phyloP scores from a whole-genome alignment of 2,888 invertebrate genomes.

The Scaptomyza polygonia region DNA sequence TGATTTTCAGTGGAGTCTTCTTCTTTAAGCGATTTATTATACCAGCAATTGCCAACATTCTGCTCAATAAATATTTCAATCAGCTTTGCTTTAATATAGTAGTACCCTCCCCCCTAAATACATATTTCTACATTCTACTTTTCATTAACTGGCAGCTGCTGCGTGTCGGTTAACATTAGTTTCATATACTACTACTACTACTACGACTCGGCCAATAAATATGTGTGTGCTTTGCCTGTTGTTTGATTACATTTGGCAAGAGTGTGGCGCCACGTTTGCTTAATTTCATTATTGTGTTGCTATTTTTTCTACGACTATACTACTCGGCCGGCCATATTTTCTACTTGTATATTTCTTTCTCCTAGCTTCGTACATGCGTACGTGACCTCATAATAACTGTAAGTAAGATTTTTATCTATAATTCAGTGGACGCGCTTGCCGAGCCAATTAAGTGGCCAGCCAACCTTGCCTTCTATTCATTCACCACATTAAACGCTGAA shows the following conservation, averaged over 20 bases:
- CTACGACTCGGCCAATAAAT: conserved; percentile 66
- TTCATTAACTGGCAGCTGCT: conserved; percentile 35
- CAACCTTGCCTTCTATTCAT: not conserved
- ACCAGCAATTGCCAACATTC: conserved; percentile 6
- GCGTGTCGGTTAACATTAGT: conserved; percentile 69
- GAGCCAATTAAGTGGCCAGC: conserved; percentile 42
- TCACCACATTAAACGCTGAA: no score
- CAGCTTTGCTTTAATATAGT: conserved; percentile 26
- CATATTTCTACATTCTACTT: not conserved
- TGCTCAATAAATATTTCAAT: conserved; percentile 26
- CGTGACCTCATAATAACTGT: conserved; percentile 75
- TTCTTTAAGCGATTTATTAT: conserved; percentile 21
- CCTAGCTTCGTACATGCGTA: conserved; percentile 55
- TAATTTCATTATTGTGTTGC: conserved; percentile 77
- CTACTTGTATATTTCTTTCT: conserved; percentile 2
- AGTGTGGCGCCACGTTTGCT: conserved; percentile 70
- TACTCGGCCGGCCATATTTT: conserved; percentile 9
- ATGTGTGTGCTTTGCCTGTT: conserved; percentile 58
- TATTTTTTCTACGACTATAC: conserved; percentile 19
- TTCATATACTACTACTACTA: conserved; percentile 50
- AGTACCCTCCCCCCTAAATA: no score
- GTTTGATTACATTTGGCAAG: conserved; percentile 61
- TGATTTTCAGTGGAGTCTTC: not conserved
- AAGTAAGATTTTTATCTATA: conserved; percentile 79
- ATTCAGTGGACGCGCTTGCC: conserved; percentile 65